These are phyloP conservation scores for Cephonodes hylas DNA, from an alignment of 2,888 invertebrate genomes.

Conservation along the genomic window DNA sequence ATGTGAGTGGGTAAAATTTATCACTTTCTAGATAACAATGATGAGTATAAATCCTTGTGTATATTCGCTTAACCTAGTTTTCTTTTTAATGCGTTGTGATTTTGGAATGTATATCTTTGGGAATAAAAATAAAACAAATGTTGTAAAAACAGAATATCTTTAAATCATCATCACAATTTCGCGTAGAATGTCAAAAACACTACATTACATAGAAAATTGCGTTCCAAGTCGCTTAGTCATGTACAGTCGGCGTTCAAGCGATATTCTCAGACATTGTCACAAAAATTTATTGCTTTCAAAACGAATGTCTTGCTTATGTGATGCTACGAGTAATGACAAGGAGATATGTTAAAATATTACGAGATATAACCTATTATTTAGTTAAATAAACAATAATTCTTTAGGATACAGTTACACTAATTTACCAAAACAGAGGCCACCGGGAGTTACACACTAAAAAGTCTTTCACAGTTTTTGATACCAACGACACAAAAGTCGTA, in stretches of 20 bases:
- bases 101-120: background rate
- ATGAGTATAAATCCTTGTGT: too few relatives aligned
- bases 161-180: slow-evolving; percentile 63
- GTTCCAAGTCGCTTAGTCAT: background rate
- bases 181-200: slow-evolving; percentile 65
- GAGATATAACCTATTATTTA: too few relatives aligned
- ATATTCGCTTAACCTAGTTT: background rate
- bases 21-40: too few relatives aligned
- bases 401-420: too few relatives aligned
- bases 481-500: too few relatives aligned
- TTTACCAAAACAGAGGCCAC: too few relatives aligned
- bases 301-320: background rate
- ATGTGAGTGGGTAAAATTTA: too few relatives aligned
- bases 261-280: background rate
- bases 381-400: too few relatives aligned
- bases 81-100: background rate
- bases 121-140: slow-evolving; percentile 45
- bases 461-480: too few relatives aligned
- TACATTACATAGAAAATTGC: slow-evolving; percentile 39
- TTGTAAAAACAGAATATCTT: slow-evolving; percentile 64
- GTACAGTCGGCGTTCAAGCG: slow-evolving; percentile 19
- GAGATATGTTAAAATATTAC: too few relatives aligned
- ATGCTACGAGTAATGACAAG: too few relatives aligned
- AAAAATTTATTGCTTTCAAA: background rate
- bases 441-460: too few relatives aligned